A percentile compares a stretch with the other conserved stretches of the same genome.
Evolutionary conservation across 2,797 vertebrate genomes (phyloP).

Genomic region (Sebastes itinus): DNA sequence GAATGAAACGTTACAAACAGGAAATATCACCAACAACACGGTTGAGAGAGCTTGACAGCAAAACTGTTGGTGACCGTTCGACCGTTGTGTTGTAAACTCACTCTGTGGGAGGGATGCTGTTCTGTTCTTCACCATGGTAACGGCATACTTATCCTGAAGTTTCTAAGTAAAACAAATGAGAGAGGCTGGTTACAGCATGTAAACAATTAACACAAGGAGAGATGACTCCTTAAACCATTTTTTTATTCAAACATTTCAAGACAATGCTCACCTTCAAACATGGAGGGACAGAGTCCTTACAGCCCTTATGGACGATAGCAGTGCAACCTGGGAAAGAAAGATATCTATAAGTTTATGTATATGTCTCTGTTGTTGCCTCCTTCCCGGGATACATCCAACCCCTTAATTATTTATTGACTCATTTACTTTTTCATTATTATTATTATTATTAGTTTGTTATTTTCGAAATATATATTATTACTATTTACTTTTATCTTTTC

Average conservation of each 20-base stretch:
- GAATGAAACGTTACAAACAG: neutral
- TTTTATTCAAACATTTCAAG: neutral
- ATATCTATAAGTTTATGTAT: neutral
- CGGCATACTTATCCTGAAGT: conserved; percentile 87
- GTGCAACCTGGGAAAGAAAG: conserved; percentile 86
- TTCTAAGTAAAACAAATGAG: conserved; percentile 81
- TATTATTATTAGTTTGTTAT: too few relatives aligned
- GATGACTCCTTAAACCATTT: neutral
- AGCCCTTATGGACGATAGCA: conserved; percentile 87
- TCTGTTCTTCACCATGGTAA: conserved; percentile 73
- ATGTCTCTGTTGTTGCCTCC: too few relatives aligned
- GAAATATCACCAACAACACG: neutral
- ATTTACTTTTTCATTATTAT: neutral
- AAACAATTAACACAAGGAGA: conserved; percentile 5
- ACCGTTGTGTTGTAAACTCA: conserved; percentile 69
- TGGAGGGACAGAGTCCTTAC: conserved; percentile 86
- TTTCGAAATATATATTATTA: too few relatives aligned
- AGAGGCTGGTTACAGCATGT: conserved; percentile 19
- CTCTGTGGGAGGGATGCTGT: conserved; percentile 84
- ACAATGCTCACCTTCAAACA: conserved; percentile 88
- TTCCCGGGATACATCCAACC: too few relatives aligned
- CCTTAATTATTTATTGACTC: neutral
- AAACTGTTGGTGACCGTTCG: neutral
- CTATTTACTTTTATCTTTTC: too few relatives aligned
- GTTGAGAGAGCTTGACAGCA: neutral